Percentiles rank a stretch among this genome's conserved stretches.
Conservation (phyloP, 2,113 vertebrate genomes). For the Paratilapia polleni region DNA sequence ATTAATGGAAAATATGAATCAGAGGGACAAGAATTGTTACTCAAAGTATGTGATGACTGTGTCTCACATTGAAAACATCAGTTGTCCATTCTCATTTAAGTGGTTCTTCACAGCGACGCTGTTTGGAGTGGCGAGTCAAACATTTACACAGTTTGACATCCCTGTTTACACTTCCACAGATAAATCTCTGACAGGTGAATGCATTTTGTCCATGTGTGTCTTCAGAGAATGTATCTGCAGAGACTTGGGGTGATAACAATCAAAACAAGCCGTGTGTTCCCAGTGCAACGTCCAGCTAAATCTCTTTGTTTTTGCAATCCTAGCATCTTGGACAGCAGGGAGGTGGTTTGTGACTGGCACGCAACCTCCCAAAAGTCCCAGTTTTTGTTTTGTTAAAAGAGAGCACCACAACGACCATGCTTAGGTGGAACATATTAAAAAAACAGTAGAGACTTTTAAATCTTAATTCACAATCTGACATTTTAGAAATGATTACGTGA, state of each 20-base stretch:
- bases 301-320: neutral
- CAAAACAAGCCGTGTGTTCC: slow-evolving; percentile 2
- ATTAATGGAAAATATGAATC: slow-evolving; percentile 53
- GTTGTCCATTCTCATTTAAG: neutral
- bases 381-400: slow-evolving; percentile 40
- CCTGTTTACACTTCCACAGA: slow-evolving; percentile 22
- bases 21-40: slow-evolving; percentile 12
- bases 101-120: neutral
- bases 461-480: neutral
- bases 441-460: neutral
- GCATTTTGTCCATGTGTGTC: neutral
- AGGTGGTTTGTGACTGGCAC: neutral
- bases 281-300: neutral
- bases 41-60: neutral
- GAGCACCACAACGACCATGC: slow-evolving; percentile 13
- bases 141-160: neutral
- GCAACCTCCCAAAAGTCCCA: neutral
- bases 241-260: neutral
- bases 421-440: slow-evolving; percentile 47
- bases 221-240: neutral
- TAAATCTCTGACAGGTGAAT: slow-evolving; percentile 29
- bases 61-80: slow-evolving; percentile 24
- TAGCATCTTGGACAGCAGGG: neutral
- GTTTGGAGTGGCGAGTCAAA: slow-evolving; percentile 13
- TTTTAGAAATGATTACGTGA: slow-evolving; percentile 28